Conservation (phyloP, 1,140 invertebrate genomes). For the Trichonephila clavipes region DNA sequence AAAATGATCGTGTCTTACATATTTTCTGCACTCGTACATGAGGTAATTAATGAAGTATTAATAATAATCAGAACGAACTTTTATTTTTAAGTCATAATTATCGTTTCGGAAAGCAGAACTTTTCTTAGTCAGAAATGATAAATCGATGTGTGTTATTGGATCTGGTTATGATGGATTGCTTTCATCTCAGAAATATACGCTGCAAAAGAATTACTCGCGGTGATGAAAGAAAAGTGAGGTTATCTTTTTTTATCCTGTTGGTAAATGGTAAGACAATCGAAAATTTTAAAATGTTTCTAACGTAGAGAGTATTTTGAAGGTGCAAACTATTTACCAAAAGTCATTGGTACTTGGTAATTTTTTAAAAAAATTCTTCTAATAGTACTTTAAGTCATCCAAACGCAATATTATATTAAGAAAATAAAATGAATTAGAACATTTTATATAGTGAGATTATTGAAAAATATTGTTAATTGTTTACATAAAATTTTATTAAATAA, state of each 20-base stretch:
- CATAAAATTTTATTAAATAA: too few relatives aligned
- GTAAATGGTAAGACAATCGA: too few relatives aligned
- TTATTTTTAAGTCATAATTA: not conserved
- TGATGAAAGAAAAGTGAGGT: not conserved
- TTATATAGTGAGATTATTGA: too few relatives aligned
- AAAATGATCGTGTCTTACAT: not conserved
- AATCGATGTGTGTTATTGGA: constrained; percentile 15
- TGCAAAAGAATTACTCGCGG: not conserved
- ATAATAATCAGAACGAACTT: not conserved
- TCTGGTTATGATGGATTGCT: constrained; percentile 5
- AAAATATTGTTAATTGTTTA: too few relatives aligned
- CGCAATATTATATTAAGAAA: too few relatives aligned
- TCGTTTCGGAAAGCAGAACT: constrained; percentile 8
- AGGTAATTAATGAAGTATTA: not conserved
- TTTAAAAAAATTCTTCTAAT: too few relatives aligned
- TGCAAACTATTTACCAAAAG: too few relatives aligned
- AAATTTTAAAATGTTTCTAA: too few relatives aligned
- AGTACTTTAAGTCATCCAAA: too few relatives aligned
- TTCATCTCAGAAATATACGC: not conserved
- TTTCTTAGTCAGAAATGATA: not conserved
- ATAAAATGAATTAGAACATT: too few relatives aligned
- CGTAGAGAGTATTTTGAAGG: too few relatives aligned
- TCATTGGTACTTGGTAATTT: too few relatives aligned
- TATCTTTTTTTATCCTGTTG: not conserved
- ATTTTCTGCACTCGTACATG: not conserved